Percentiles rank a stretch among this genome's conserved stretches.
Evolutionary conservation across 1,140 invertebrate species (phyloP).

Genomic region (Centruroides vittatus): DNA sequence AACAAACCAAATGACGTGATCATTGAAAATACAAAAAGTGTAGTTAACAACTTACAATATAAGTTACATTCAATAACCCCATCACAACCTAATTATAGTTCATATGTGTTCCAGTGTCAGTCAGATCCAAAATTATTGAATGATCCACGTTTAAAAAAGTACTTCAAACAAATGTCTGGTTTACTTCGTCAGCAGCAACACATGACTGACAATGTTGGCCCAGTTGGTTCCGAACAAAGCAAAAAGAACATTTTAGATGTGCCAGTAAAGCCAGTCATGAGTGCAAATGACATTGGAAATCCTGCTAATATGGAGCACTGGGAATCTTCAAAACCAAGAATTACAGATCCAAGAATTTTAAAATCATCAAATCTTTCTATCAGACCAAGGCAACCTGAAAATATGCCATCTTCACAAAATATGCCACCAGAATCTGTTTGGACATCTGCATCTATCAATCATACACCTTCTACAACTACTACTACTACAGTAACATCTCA

Average conservation of each 20-base stretch:
- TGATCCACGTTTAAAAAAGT: conserved; percentile 19
- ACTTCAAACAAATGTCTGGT: neutral
- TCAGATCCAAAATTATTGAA: conserved; percentile 14
- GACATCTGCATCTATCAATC: neutral
- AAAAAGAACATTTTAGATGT: too few species aligned
- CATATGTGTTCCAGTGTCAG: conserved; percentile 9
- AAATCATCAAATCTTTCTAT: neutral
- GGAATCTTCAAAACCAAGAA: neutral
- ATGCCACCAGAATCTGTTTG: neutral
- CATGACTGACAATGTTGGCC: neutral
- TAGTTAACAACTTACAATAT: conserved; percentile 9
- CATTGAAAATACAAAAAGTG: neutral
- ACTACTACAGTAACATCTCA: conserved; percentile 5
- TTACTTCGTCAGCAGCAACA: neutral
- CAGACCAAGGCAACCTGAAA: neutral
- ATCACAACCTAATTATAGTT: conserved; percentile 14
- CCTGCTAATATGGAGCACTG: too few species aligned
- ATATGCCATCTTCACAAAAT: neutral
- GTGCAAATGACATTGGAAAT: too few species aligned
- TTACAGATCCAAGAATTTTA: neutral
- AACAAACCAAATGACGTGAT: neutral
- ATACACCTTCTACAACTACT: neutral
- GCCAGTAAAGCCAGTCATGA: too few species aligned
- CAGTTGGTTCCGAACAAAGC: neutral
- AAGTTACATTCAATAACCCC: conserved; percentile 5